Conservation (phyloP, 1,140 invertebrate species). For the Cydia splendana region DNA sequence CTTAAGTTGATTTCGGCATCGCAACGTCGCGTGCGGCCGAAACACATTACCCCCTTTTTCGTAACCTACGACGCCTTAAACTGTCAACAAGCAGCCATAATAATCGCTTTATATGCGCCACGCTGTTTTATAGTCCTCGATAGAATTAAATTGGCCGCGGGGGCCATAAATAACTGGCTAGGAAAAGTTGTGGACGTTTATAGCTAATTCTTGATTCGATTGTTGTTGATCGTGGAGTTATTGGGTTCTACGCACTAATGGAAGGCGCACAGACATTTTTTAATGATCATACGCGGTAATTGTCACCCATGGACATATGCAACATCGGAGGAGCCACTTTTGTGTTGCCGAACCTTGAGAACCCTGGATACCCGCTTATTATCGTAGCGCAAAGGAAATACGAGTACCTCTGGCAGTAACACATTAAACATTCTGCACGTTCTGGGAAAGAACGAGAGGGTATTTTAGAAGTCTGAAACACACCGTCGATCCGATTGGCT, state of each 20-base stretch:
- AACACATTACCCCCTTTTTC: constrained; percentile 1
- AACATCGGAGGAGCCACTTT: no score
- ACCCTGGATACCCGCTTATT: no score
- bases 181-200: constrained; percentile 11
- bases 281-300: no score
- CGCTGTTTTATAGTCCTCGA: constrained; percentile 3
- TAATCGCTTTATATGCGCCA: constrained; percentile 12
- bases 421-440: no score
- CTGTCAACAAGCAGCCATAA: constrained; percentile 7
- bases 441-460: no score
- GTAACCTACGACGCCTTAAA: background rate
- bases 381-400: no score
- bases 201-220: constrained; percentile 19
- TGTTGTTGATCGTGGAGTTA: background rate
- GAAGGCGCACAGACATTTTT: no score
- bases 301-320: no score
- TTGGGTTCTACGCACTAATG: background rate
- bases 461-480: no score
- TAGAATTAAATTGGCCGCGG: constrained; percentile 12
- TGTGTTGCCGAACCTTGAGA: no score
- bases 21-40: background rate
- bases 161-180: background rate
- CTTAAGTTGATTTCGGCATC: background rate
- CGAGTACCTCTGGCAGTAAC: no score
- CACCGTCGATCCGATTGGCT: no score